Conservation (phyloP, 1,140 invertebrate species). For the Gryllus bimaculatus region DNA sequence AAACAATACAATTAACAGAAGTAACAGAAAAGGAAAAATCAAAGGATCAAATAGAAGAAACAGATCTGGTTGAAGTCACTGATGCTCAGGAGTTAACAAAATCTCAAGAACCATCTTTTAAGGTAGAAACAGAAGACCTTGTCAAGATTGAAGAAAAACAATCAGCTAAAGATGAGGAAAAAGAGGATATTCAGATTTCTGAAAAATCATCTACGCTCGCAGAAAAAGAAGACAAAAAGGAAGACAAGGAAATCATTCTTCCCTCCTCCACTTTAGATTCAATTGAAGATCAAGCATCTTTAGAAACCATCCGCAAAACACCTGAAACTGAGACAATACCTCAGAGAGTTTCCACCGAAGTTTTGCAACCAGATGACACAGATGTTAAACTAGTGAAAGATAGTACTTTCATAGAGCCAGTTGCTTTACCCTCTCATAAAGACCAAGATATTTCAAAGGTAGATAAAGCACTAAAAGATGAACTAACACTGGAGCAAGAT, state of each 20-base stretch:
- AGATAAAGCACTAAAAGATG: neutral
- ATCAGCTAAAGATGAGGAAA: constrained; percentile 18
- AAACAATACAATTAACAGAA: neutral
- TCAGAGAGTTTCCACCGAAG: too few relatives aligned
- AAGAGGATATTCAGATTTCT: neutral
- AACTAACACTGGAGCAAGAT: neutral
- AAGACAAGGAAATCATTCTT: too few relatives aligned
- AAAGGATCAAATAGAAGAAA: neutral
- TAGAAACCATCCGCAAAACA: too few relatives aligned
- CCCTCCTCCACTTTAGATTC: too few relatives aligned
- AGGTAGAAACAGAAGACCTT: constrained; percentile 4
- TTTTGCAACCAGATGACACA: too few relatives aligned
- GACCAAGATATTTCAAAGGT: constrained; percentile 11
- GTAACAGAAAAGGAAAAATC: too few relatives aligned
- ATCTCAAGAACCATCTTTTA: constrained; percentile 17
- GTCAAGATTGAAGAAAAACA: constrained; percentile 1
- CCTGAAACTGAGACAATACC: too few relatives aligned
- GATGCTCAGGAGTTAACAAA: neutral
- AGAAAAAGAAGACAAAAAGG: neutral
- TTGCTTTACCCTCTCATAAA: neutral
- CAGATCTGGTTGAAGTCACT: neutral
- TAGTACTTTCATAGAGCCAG: too few relatives aligned
- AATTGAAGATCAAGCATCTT: too few relatives aligned
- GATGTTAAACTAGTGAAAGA: too few relatives aligned
- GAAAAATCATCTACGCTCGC: neutral